Evolutionary conservation across 2,113 vertebrate species (phyloP).

Genomic region (Cariama cristata): DNA sequence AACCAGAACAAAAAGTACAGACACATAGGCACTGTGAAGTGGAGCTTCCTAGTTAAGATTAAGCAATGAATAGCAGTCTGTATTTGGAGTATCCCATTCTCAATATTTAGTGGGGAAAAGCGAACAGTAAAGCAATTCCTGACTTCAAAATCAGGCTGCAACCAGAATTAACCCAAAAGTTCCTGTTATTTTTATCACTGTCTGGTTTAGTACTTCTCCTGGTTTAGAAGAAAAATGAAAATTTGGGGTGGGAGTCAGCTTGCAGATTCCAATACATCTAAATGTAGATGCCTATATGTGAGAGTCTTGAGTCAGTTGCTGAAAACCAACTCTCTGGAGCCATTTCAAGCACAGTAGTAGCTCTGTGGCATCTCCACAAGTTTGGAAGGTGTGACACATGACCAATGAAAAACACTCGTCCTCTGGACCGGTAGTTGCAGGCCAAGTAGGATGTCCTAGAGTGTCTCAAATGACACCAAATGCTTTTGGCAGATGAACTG

Average conservation of each 20-base stretch:
- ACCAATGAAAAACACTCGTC: accelerated
- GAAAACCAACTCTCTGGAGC: background rate
- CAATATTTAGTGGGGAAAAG: background rate
- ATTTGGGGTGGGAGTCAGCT: background rate
- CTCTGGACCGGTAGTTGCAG: background rate
- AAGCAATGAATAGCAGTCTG: background rate
- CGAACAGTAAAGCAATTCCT: background rate
- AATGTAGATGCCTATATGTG: background rate
- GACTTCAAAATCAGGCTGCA: background rate
- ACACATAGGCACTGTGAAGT: background rate
- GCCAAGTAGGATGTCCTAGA: background rate
- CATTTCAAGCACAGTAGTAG: background rate
- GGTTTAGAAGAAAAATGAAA: background rate
- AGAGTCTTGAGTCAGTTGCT: background rate
- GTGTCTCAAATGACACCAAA: background rate
- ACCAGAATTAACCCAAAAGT: background rate
- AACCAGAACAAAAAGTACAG: background rate
- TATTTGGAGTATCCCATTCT: background rate
- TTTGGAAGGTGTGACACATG: no score
- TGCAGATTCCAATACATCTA: background rate
- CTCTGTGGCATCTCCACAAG: background rate
- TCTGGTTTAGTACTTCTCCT: background rate
- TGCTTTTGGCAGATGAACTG: background rate
- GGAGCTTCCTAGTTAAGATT: background rate
- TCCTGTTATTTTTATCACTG: background rate